These are phyloP conservation scores for Melanocharis versteri DNA, from an alignment of 2,113 vertebrate genomes.

Conservation along the genomic window DNA sequence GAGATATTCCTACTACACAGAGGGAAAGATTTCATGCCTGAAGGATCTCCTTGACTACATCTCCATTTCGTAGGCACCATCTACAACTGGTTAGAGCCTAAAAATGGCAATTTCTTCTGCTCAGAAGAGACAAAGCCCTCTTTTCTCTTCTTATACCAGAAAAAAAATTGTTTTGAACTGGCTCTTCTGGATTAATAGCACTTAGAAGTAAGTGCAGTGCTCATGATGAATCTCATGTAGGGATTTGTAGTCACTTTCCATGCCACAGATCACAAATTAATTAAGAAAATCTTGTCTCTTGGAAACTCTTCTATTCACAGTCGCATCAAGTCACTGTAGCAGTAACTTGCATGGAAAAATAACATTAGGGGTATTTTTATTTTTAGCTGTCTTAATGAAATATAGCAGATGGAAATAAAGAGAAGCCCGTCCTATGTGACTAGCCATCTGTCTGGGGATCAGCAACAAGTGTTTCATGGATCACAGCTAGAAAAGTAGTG, in stretches of 20 bases:
- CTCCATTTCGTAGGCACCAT: neutral
- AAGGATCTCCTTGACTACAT: neutral
- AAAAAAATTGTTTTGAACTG: neutral
- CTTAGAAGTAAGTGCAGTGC: neutral
- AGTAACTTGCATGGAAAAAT: constrained; percentile 46
- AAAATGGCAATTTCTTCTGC: neutral
- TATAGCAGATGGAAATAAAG: constrained; percentile 63
- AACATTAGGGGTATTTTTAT: constrained; percentile 49
- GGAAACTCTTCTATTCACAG: constrained; percentile 38
- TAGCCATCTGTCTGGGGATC: constrained; percentile 61
- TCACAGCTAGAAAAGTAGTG: constrained; percentile 38
- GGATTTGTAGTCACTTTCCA: neutral
- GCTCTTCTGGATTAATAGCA: neutral
- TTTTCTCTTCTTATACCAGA: neutral
- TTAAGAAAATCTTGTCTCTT: constrained; percentile 39
- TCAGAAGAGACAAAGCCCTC: neutral
- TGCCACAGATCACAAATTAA: constrained; percentile 30
- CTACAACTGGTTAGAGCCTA: neutral
- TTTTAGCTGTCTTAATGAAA: constrained; percentile 62
- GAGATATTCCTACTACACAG: neutral
- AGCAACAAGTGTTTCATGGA: constrained; percentile 36
- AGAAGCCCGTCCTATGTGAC: constrained; percentile 25
- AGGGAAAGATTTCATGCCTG: neutral
- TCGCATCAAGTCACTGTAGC: neutral
- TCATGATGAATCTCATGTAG: constrained; percentile 4